Evolutionary conservation across 2,888 invertebrate genomes (phyloP).

Genomic region (Lomographa bimaculata): DNA sequence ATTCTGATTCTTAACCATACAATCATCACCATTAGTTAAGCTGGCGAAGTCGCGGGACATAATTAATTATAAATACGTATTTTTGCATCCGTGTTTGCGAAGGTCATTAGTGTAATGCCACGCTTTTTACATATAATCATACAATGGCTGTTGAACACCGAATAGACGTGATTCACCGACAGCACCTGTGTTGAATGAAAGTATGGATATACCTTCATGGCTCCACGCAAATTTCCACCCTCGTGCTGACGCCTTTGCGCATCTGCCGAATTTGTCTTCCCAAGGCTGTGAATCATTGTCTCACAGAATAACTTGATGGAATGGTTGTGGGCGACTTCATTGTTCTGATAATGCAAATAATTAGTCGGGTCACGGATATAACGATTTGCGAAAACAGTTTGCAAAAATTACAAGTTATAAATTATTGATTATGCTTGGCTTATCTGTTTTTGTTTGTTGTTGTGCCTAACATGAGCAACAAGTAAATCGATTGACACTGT

Average conservation of each 20-base stretch:
- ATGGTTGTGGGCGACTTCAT: constrained; percentile 13
- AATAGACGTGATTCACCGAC: constrained; percentile 14
- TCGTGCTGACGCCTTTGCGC: constrained; percentile 21
- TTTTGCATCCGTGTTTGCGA: constrained; percentile 25
- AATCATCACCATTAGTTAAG: too few species aligned
- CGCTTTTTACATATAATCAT: constrained; percentile 17
- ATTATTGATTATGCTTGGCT: too few species aligned
- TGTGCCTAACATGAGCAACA: too few species aligned
- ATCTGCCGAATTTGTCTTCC: constrained; percentile 16
- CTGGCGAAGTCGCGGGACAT: too few species aligned
- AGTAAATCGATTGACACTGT: too few species aligned
- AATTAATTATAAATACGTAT: too few species aligned
- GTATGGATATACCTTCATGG: too few species aligned
- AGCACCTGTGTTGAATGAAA: background rate
- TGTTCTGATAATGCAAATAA: constrained; percentile 8
- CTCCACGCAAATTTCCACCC: too few species aligned
- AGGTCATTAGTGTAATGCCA: constrained; percentile 22
- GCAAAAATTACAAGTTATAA: too few species aligned
- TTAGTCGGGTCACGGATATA: constrained; percentile 2
- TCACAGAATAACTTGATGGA: constrained; percentile 5
- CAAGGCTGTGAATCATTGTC: constrained; percentile 15
- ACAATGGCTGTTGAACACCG: constrained; percentile 7
- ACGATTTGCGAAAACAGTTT: too few species aligned
- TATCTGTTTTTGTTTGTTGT: too few species aligned
- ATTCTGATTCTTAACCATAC: too few species aligned